These are phyloP conservation scores for Vultur gryphus DNA, from an alignment of 2,797 vertebrate species.

Conservation along the genomic window DNA sequence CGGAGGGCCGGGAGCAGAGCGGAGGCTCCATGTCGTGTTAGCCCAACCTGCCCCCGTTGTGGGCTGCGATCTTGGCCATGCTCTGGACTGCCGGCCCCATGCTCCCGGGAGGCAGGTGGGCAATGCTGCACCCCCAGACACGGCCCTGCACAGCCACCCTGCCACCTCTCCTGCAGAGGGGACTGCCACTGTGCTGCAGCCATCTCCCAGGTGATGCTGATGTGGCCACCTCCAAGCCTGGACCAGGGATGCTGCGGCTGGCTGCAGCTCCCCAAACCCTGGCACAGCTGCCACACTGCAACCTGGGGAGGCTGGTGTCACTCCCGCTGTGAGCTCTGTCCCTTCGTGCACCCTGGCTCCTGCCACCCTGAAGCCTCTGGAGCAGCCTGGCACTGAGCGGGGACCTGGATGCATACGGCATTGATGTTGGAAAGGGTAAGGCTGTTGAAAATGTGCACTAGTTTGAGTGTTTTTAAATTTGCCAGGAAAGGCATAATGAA, in stretches of 20 bases:
- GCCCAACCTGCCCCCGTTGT: not conserved
- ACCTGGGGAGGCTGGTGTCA: not conserved
- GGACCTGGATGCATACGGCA: accelerated
- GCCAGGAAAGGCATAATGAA: not conserved
- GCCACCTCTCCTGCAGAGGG: not conserved
- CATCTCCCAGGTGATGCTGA: not conserved
- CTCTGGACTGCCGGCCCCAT: not conserved
- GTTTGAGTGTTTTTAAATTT: not conserved
- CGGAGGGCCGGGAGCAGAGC: accelerated
- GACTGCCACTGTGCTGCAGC: not conserved
- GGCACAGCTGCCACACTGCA: not conserved
- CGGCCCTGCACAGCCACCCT: not conserved
- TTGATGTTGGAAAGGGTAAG: not conserved
- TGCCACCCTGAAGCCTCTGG: not conserved
- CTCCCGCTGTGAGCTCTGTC: not conserved
- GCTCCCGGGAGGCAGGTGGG: not conserved
- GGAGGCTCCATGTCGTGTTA: not conserved
- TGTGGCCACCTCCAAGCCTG: not conserved
- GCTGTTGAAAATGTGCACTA: not conserved
- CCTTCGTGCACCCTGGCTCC: not conserved
- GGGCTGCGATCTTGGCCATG: not conserved
- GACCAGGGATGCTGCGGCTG: not conserved
- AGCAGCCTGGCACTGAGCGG: not conserved
- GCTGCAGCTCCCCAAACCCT: not conserved
- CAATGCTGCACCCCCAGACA: not conserved